phyloP scores from a whole-genome alignment of 2,888 invertebrate species.

The Lasioglossum malachurum region DNA sequence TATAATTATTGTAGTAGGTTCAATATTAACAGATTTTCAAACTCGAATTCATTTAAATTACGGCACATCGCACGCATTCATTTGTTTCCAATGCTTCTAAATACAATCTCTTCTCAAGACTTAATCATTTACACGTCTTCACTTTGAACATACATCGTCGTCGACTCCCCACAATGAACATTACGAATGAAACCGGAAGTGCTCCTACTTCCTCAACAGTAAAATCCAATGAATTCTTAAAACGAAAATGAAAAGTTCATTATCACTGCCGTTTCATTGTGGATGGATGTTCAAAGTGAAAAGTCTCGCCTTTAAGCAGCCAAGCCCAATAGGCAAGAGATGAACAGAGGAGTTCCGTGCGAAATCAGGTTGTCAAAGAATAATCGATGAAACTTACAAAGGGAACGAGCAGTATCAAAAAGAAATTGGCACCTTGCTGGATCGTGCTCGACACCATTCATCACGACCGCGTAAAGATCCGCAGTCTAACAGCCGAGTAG shows the following conservation, averaged over 20 bases:
- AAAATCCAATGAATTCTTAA: not conserved
- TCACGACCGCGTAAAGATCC: not conserved
- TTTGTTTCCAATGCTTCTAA: not conserved
- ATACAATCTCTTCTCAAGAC: not conserved
- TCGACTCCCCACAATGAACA: not conserved
- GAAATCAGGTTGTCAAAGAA: not conserved
- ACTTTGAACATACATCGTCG: not conserved
- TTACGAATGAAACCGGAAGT: too few relatives aligned
- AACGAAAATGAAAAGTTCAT: not conserved
- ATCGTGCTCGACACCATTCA: not conserved
- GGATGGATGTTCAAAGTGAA: not conserved
- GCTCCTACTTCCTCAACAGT: not conserved
- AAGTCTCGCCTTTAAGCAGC: not conserved
- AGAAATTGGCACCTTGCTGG: not conserved
- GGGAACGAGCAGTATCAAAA: not conserved
- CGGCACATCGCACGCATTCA: not conserved
- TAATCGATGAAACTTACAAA: not conserved
- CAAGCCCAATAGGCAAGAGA: not conserved
- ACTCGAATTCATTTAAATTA: not conserved
- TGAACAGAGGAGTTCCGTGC: not conserved
- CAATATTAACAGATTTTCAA: not conserved
- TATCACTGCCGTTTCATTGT: not conserved
- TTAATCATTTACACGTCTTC: not conserved
- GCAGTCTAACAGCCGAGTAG: not conserved
- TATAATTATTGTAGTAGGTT: not conserved